Evolutionary conservation across 2,113 vertebrate species (phyloP).

Genomic region (Henicopernis longicauda): DNA sequence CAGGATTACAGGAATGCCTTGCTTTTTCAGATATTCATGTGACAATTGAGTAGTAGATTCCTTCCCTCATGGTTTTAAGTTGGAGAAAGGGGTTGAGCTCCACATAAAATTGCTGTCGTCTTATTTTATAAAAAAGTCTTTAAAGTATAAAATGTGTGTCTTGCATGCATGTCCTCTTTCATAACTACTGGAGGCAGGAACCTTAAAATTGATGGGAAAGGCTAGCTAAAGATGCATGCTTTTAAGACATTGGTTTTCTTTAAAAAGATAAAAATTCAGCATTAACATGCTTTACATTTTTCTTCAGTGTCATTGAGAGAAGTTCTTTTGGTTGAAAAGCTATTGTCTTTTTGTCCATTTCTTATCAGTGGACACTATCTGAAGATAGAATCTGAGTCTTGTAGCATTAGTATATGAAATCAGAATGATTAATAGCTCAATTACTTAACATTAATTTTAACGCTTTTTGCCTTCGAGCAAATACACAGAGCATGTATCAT

Average conservation of each 20-base stretch:
- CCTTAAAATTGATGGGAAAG: background rate
- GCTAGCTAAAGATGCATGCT: background rate
- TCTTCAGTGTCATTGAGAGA: background rate
- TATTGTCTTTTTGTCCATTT: background rate
- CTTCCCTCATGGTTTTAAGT: background rate
- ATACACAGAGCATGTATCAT: background rate
- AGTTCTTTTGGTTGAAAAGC: background rate
- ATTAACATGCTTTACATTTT: background rate
- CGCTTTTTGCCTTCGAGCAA: constrained; percentile 27
- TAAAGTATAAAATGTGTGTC: background rate
- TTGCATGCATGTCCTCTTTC: background rate
- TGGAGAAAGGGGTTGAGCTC: rapidly evolving
- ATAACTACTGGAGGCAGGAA: background rate
- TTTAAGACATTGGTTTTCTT: background rate
- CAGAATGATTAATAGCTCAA: constrained; percentile 55
- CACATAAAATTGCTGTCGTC: background rate
- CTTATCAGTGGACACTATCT: constrained; percentile 26
- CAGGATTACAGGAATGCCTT: background rate
- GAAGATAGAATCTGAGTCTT: constrained; percentile 46
- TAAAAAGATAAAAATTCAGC: background rate
- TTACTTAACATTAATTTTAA: constrained; percentile 47
- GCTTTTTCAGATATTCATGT: background rate
- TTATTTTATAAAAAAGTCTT: background rate
- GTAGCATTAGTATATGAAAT: constrained; percentile 34
- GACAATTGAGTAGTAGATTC: background rate